Base-by-base conservation (phyloP, 2,888 invertebrate genomes). In the Petrolisthes manimaculis region DNA sequence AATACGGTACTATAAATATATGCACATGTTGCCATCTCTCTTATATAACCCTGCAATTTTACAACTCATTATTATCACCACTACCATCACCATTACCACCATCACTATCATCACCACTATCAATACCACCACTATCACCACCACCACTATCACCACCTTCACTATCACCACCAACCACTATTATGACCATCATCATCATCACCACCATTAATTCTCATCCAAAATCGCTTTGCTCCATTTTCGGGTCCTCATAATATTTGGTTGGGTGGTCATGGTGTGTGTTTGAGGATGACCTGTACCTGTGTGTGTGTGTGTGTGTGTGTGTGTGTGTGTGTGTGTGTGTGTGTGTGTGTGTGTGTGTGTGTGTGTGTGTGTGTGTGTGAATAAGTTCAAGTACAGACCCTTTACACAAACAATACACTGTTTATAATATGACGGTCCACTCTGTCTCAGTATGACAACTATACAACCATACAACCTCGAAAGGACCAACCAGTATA, bases 291-390 rank as follows among this genome's bases (percentile, higher is more conserved):
- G 71, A 9, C n/a, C 14, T 14, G n/a, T 75, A 56, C 56, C 55
- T 54, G 53, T 6, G 18, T 56, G 18, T 56, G 78, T 61, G 53
- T 84, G 51, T 67, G 56, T 61, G 67, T 84, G 77, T 77, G 75
- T 84, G 77, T 84, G 77, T 84, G 75, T 77, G 55, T 80, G 18
- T 56, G 55, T 8, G 80, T 75, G 75, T 1, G 75, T 84, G 75
- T 56, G 71, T 54, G n/a, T 55, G 61, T 81, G 67, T 61, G 24
- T 24, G 56, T 81, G 56, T 81, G 56, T 81, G 56, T 81, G 21
- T 56, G 21, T 81, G 67, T 56, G 54, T 80, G 8, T 54, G n/a
- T 80, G 55, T 80, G 18, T 56, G 55, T 8, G 80, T 75, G 75
- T 1, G 75, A 37, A n/a, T 9, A 61, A 24, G n/a, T 75, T 37